Evolutionary conservation across 2,113 vertebrate genomes (phyloP), one percentile per base, ranked within the genome.

Genomic region (Lasiurus borealis): DNA sequence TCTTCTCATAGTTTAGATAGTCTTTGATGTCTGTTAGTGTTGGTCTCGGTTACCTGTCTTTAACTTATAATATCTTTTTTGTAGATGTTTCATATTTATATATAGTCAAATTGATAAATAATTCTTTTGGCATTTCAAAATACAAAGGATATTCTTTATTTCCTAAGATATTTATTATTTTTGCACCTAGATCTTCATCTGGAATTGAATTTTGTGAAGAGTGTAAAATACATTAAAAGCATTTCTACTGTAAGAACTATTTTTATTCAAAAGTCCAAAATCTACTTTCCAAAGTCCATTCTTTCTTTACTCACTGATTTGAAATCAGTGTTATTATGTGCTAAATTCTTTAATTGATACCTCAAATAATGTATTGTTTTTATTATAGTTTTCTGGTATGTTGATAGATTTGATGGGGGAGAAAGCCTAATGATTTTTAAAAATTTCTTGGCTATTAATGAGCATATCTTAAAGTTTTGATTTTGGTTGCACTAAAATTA

Each of bases 21-120:
- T 82, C 73, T 82, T 87, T 40, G 73, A 57, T 34, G 13, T 59
- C 27, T 91, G 34, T 80, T 87, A 14, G 0, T 40, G 15, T 71
- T 85, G 66, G 36, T 93, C 25, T 50, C 36, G 57, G 34, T 64
- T 57, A 52, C 54, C 57, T 95, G 27, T 76, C 59, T 94, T 72
- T 57, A 81, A 48, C 29, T 59, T 95, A n/a, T 18, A 8, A 4
- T 52, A 21, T 83, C 29, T 62, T 52, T 52, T 88, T 84, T 66
- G 46, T 66, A 94, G 44, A 44, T 64, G 13, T 76, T 95, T 92
- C 62, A 59, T 80, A 64, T 90, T 62, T 94, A 72, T 57, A 52
- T 68, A 62, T 57, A 62, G 52, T 85, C 27, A 94, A 71, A 44
- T 72, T 91, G 62, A 48, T 81, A n/a, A n/a, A n/a, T n/a, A 46